These are phyloP conservation scores for Myrmecophaga tridactyla DNA, from an alignment of 2,113 vertebrate genomes.

Conservation along the genomic window DNA sequence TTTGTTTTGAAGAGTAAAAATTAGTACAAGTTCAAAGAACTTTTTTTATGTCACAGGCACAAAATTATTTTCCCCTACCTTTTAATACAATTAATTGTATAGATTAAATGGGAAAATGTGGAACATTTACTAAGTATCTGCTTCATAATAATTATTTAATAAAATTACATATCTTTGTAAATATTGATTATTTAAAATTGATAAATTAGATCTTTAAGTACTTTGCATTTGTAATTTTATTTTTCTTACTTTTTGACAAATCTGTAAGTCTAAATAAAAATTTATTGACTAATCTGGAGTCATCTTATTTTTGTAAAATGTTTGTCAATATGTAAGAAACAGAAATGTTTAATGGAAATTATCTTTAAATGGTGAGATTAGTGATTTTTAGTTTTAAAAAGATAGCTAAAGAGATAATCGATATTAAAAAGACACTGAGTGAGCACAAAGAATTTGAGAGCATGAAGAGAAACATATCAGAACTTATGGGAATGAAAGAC, in stretches of 20 bases:
- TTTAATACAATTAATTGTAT: neutral
- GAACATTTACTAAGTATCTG: neutral
- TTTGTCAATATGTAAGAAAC: neutral
- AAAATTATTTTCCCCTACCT: neutral
- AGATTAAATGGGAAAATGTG: neutral
- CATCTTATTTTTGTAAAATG: neutral
- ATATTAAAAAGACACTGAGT: too few relatives aligned
- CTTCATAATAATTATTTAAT: neutral
- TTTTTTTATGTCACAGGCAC: neutral
- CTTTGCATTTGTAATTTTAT: neutral
- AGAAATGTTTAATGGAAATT: neutral
- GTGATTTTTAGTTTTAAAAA: too few relatives aligned
- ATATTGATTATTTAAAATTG: neutral
- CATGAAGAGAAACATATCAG: too few relatives aligned
- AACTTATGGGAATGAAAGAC: too few relatives aligned
- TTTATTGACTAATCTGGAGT: neutral
- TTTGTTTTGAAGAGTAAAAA: neutral
- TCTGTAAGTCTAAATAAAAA: neutral
- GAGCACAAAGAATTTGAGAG: too few relatives aligned
- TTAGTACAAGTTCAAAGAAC: neutral
- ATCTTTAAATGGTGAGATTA: neutral
- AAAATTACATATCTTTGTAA: neutral
- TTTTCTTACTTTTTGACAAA: neutral
- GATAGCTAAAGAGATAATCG: too few relatives aligned
- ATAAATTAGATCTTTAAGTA: neutral